Base-by-base conservation (phyloP, 1,140 invertebrate genomes). In the Coelopa frigida region DNA sequence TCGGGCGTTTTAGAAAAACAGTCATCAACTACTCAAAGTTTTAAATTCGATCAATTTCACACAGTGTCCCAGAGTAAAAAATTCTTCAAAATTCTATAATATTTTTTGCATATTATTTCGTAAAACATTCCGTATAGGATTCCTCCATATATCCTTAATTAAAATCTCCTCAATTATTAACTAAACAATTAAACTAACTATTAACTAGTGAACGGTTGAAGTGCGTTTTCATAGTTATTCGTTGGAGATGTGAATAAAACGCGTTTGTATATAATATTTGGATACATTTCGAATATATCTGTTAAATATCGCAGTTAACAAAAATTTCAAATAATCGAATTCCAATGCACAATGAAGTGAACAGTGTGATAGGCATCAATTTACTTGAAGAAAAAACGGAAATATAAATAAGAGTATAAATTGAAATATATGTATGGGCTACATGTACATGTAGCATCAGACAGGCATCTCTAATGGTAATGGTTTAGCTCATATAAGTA, bases 1-100 rank as follows among this genome's bases (percentile, higher is more conserved):
- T 59, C 50, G 50, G 60, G 61, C 59, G 50, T 47, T 51, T 56
- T 54, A 56, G 41, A 53, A 58, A 57, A 56, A 55, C 52, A 57
- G 53, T 62, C 53, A 53, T 36, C 42, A 36, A 49, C 53, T 42
- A 47, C 50, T 29, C 39, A 35, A 32, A 32, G 31, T 26, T 18
- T 32, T 48, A 24, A 38, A 24, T 43, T 12, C 12, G 41, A 29
- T 17, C 10, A 50, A 35, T 10, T 41, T 18, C 17, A 22, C 32
- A n/a, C 14, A 40, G n/a, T n/a, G 40, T 17, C 14, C 15, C 14
- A 48, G 2, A 22, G 24, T 35, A 39, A 18, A 41, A 20, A 39
- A 38, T 44, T 17, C 36, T 43, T 24, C 14, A 39, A 43, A 23
- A 52, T 22, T 12, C 35, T 39, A 14, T 42, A 35, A 48, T 20